Conservation (phyloP, 30 jellyfish, hydroid and myxozoan species). For the Clytia hemisphaerica region DNA sequence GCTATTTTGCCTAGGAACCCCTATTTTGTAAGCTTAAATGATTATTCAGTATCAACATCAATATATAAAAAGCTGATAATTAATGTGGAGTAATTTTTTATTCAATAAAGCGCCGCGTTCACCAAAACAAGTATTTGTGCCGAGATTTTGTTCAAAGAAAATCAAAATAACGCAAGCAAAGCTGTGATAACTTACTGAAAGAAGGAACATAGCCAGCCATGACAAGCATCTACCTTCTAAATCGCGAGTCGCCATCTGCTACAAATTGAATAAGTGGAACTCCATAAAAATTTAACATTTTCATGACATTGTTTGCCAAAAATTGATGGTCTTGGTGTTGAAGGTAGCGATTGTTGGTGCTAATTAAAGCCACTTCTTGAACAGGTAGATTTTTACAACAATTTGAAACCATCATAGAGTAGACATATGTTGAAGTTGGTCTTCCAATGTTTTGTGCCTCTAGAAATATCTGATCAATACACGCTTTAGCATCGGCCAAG, state of each 20-base stretch:
- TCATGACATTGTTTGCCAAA: slow-evolving; percentile 13
- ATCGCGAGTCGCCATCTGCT: slow-evolving; percentile 19
- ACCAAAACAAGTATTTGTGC: too few relatives aligned
- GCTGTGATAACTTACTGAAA: too few relatives aligned
- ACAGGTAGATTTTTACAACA: background rate
- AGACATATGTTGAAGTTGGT: slow-evolving; percentile 21
- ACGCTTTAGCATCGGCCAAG: background rate
- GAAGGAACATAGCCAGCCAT: background rate
- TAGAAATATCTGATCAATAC: slow-evolving; percentile 1
- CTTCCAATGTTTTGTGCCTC: slow-evolving; percentile 18
- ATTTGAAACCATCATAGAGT: background rate
- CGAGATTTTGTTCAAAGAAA: too few relatives aligned
- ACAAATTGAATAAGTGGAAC: slow-evolving; percentile 6
- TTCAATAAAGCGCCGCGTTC: too few relatives aligned
- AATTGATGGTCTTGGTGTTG: slow-evolving; percentile 15
- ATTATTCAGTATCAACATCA: too few relatives aligned
- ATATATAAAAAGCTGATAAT: too few relatives aligned
- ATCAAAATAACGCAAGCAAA: too few relatives aligned
- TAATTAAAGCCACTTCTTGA: background rate
- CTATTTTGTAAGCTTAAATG: too few relatives aligned
- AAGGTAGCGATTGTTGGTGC: background rate
- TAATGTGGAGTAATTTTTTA: too few relatives aligned
- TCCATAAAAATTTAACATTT: slow-evolving; percentile 6
- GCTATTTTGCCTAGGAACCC: too few relatives aligned
- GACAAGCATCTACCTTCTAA: slow-evolving; percentile 8